Evolutionary conservation across 2,113 vertebrate species (phyloP).

Genomic region (Picathartes gymnocephalus): DNA sequence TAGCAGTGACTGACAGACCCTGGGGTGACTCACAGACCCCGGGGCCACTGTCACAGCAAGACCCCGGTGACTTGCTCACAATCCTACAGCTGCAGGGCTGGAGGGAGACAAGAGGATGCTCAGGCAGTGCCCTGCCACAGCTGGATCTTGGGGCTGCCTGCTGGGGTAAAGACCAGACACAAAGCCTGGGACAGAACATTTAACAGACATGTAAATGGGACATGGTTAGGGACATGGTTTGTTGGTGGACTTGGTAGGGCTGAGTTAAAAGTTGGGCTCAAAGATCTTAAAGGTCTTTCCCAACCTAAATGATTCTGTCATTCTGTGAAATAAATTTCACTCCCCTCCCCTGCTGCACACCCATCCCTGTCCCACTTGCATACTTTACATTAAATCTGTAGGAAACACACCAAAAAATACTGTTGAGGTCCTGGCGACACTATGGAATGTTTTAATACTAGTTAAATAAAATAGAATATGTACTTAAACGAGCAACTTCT

Average conservation of each 20-base stretch:
- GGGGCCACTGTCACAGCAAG: neutral
- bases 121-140: accelerated
- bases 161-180: neutral
- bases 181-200: neutral
- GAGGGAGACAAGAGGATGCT: neutral
- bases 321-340: neutral
- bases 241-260: neutral
- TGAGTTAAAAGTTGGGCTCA: neutral
- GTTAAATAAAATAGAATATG: neutral
- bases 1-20: neutral
- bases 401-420: neutral
- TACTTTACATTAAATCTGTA: neutral
- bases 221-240: neutral
- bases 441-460: neutral
- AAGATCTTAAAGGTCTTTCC: neutral
- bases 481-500: neutral
- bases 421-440: neutral
- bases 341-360: accelerated
- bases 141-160: neutral
- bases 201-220: neutral
- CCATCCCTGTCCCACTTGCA: no score
- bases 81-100: neutral
- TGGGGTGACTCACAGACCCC: neutral
- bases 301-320: neutral
- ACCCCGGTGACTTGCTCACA: neutral